Base-by-base conservation (phyloP, 2,113 vertebrate species). In the Triplophysa rosa region DNA sequence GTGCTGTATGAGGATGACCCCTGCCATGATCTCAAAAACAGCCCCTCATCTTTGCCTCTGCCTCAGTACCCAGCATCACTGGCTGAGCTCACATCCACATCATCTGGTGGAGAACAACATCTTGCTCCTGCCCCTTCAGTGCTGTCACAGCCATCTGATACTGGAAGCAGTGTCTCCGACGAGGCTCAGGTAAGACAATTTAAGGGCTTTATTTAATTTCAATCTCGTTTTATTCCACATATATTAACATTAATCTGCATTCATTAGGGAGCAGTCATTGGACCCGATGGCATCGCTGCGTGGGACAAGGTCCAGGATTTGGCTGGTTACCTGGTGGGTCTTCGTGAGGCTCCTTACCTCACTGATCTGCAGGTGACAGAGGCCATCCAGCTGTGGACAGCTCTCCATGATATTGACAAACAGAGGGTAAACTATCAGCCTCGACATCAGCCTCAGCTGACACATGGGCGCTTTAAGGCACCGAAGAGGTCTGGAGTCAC, bases 291-390 rank as follows among this genome's bases (percentile, higher is more conserved):
- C n/a, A n/a, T n/a, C n/a, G n/a, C n/a, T n/a, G n/a, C n/a, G n/a
- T n/a, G n/a, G n/a, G n/a, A n/a, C n/a, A n/a, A n/a, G n/a, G n/a
- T n/a, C n/a, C n/a, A n/a, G n/a, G n/a, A n/a, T n/a, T n/a, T n/a
- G n/a, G n/a, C n/a, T n/a, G n/a, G n/a, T n/a, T n/a, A n/a, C n/a
- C n/a, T n/a, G n/a, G n/a, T n/a, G n/a, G n/a, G n/a, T n/a, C n/a
- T n/a, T n/a, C n/a, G n/a, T n/a, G n/a, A n/a, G n/a, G n/a, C n/a
- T n/a, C n/a, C n/a, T n/a, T n/a, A n/a, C n/a, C n/a, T 80, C 9
- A 80, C 67, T 49, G 67, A 71, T 21, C 65, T 47, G 40, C 40
- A 80, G 66, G 40, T 72, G 66, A 70, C 49, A n/a, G 67, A 79
- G 67, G 40, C 47, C 54, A 72, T 72, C 19, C 40, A 21, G 54